A percentile compares a stretch with the other conserved stretches of the same genome.
phyloP scores from a whole-genome alignment of 1,140 invertebrate species.

The Aricia agestis region DNA sequence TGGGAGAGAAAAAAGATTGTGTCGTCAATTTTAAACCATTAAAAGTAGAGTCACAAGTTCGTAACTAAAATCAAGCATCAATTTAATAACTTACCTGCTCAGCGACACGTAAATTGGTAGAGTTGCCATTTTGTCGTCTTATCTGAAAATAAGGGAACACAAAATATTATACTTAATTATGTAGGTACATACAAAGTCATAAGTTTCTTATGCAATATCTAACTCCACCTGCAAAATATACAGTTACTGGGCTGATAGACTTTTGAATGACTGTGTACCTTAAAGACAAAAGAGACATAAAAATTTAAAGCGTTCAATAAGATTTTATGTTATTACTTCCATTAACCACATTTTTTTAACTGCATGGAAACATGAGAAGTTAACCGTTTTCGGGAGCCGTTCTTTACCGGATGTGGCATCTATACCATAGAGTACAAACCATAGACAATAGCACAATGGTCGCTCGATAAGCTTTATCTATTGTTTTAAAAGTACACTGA shows the following conservation, averaged over 20 bases:
- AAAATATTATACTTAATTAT: neutral
- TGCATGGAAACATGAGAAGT: neutral
- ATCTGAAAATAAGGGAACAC: conserved; percentile 37
- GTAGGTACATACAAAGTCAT: too few species aligned
- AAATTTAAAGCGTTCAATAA: conserved; percentile 1
- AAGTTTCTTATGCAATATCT: too few species aligned
- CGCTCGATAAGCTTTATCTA: conserved; percentile 51
- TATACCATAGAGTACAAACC: conserved; percentile 16
- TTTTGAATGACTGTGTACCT: too few species aligned
- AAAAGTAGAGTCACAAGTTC: too few species aligned
- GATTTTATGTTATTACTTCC: neutral
- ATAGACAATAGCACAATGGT: conserved; percentile 42
- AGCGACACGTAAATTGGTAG: conserved; percentile 59
- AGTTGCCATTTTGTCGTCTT: conserved; percentile 46
- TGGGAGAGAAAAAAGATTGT: neutral
- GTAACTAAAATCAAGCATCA: neutral
- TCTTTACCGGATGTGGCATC: conserved; percentile 42
- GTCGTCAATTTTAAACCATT: neutral
- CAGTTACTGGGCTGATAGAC: too few species aligned
- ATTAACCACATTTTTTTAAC: neutral
- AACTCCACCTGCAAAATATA: too few species aligned
- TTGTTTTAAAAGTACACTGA: conserved; percentile 37
- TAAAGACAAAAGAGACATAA: neutral
- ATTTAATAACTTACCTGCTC: conserved; percentile 44
- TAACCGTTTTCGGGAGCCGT: conserved; percentile 1